Percentiles rank a stretch among this genome's conserved stretches.
phyloP scores from a whole-genome alignment of 2,888 invertebrate species.

The Sphecodes monilicornis region DNA sequence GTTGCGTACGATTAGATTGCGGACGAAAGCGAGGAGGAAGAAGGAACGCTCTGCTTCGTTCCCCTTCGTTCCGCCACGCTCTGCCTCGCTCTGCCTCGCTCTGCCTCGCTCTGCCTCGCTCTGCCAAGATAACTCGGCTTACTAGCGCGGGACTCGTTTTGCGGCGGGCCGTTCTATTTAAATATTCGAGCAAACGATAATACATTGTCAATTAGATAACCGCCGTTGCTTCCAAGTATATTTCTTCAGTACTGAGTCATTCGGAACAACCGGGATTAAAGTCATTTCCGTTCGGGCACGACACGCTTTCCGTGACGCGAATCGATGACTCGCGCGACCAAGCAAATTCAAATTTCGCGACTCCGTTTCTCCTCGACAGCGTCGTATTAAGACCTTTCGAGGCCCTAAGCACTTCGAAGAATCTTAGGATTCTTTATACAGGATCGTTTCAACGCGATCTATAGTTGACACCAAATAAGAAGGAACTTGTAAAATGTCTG shows the following conservation, averaged over 20 bases:
- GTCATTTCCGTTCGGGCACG: slow-evolving; percentile 15
- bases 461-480: too few species aligned
- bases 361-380: neutral
- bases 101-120: neutral
- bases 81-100: neutral
- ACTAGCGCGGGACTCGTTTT: slow-evolving; percentile 2
- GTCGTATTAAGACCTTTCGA: too few species aligned
- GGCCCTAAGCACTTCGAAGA: too few species aligned
- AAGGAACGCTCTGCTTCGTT: neutral
- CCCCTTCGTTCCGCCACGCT: neutral
- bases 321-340: neutral
- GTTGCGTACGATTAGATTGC: slow-evolving; percentile 54
- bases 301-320: slow-evolving; percentile 2
- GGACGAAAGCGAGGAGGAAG: neutral
- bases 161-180: slow-evolving; percentile 41
- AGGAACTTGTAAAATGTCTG: too few species aligned
- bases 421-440: too few species aligned
- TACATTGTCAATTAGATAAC: slow-evolving; percentile 32
- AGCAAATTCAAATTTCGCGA: neutral
- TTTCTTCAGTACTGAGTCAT: slow-evolving; percentile 27
- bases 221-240: slow-evolving; percentile 19
- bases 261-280: neutral
- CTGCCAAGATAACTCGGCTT: slow-evolving; percentile 26
- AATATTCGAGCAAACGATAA: slow-evolving; percentile 32
- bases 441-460: too few species aligned